Conservation (phyloP, 2,797 vertebrate species). For the Acipenser transmontanus region DNA sequence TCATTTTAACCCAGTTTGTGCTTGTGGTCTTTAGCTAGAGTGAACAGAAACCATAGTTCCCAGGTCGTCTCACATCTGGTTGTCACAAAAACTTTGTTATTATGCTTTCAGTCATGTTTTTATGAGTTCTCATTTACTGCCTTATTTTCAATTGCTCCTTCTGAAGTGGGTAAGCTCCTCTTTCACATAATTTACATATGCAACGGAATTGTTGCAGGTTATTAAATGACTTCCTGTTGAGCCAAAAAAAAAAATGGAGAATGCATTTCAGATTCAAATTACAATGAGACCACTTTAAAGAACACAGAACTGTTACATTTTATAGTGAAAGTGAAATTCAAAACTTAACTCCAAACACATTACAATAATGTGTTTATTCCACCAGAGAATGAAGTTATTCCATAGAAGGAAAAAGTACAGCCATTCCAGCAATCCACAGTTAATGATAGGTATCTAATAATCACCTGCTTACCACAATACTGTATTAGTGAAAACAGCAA, state of each 20-base stretch:
- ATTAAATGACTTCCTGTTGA: background rate
- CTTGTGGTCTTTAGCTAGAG: background rate
- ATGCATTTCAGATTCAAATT: background rate
- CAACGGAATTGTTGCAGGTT: background rate
- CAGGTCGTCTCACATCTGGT: background rate
- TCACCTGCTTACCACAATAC: background rate
- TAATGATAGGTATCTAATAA: background rate
- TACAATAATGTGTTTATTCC: background rate
- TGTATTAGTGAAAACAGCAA: too few species aligned
- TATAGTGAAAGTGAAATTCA: background rate
- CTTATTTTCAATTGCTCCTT: constrained; percentile 1
- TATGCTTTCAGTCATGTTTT: background rate
- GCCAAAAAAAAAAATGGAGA: background rate
- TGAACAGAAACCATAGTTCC: background rate
- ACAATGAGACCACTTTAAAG: background rate
- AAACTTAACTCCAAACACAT: background rate
- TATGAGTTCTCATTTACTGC: constrained; percentile 1
- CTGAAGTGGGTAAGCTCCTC: background rate
- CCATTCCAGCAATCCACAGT: background rate
- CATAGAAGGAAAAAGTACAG: background rate
- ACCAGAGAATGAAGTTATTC: background rate
- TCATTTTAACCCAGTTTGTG: background rate
- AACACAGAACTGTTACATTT: background rate
- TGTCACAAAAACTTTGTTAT: constrained; percentile 1
- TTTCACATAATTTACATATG: constrained; percentile 5